Evolutionary conservation across 2,888 invertebrate species (phyloP).

Genomic region (Neoaliturus tenellus): DNA sequence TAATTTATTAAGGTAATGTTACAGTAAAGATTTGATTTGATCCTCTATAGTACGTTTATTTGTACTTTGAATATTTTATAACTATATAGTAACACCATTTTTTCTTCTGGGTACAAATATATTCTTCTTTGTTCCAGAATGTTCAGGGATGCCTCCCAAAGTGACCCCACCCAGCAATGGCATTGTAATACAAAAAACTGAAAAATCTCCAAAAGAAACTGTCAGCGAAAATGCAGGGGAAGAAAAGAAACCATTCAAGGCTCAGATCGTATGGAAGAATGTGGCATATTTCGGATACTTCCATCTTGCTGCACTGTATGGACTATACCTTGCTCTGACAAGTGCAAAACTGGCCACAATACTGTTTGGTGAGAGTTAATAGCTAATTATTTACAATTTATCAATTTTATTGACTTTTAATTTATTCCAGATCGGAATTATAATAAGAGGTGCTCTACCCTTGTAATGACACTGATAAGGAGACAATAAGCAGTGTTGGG

Average conservation of each 20-base stretch:
- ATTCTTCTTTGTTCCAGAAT: background rate
- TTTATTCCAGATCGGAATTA: too few relatives aligned
- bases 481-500: too few relatives aligned
- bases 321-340: slow-evolving; percentile 82
- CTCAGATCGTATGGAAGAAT: slow-evolving; percentile 86
- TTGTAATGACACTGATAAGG: too few relatives aligned
- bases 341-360: slow-evolving; percentile 85
- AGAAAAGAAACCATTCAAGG: slow-evolving; percentile 63
- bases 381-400: too few relatives aligned
- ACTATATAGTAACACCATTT: too few relatives aligned
- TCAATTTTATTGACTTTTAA: too few relatives aligned
- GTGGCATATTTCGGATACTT: slow-evolving; percentile 86
- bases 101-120: too few relatives aligned
- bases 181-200: background rate
- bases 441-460: too few relatives aligned
- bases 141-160: background rate
- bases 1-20: too few relatives aligned
- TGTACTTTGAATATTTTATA: too few relatives aligned
- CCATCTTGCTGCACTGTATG: slow-evolving; percentile 85
- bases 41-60: too few relatives aligned
- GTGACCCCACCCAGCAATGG: background rate
- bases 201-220: background rate
- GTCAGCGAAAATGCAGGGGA: background rate
- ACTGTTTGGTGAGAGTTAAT: slow-evolving; percentile 84
- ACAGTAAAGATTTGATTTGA: too few relatives aligned